Evolutionary conservation across 2,888 invertebrate species (phyloP), one percentile per base, ranked within the genome.

Genomic region (Parasteatoda lunata): DNA sequence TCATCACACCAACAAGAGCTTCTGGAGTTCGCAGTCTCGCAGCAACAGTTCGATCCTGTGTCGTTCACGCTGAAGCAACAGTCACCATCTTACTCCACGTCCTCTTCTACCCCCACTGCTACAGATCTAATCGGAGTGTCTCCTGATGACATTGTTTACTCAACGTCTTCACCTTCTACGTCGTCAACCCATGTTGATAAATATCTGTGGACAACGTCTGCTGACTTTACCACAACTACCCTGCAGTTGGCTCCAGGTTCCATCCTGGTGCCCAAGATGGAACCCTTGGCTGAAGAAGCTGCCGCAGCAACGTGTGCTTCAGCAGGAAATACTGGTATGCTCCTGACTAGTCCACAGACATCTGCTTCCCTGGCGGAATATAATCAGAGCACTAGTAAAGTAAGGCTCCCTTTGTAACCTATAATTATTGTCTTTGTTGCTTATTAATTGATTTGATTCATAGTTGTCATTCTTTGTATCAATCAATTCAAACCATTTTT

Each of bases 351-450:
- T 9, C 52, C 71, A 48, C 77, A 64, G 51, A 30, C 85, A 13
- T 78, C 89, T 69, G 89, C 90, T 64, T 80, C 90, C 78, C 93
- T 97, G 89, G 97, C 97, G 80, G 97, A 97, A 91, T 97, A 97
- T 93, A 97, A 97, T 93, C 97, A 97, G 72, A 96, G 97, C 91
- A 97, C 97, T 77, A 97, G 97, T 91, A 97, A 97, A 48, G 87
- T 87, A 73, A 71, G 78, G 70, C 13, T 9, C 52, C 15, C 15
- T 54, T 52, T 70, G 9, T 70, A n/a, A 70, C 9, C 9, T 1
- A 70, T 4, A 70, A 30, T 48, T 45, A 3, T 71, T 9, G 3
- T 71, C 1, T 11, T 51, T 8, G 9, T 51, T 30, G 30, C 30
- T 30, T 30, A 30, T 30, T 30, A 30, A 30, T 30, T 30, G 30